These are phyloP conservation scores for Chondrilla cf. caribensis DNA, from an alignment of 37 sponge, comb jelly and placozoan species.

Conservation along the genomic window DNA sequence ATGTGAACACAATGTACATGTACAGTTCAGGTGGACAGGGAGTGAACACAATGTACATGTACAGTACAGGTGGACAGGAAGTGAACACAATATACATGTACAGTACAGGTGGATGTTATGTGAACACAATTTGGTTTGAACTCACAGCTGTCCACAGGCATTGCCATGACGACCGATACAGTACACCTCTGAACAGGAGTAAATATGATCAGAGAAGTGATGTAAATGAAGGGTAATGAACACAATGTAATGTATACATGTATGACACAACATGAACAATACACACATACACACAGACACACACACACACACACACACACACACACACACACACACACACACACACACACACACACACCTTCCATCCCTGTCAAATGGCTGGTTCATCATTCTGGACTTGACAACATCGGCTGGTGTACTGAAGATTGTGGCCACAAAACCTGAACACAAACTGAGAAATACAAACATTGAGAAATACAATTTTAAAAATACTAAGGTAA, in stretches of 20 bases:
- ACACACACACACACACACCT: background rate
- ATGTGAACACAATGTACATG: background rate
- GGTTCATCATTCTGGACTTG: slow-evolving; percentile 92
- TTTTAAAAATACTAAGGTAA: background rate
- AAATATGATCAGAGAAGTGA: no score
- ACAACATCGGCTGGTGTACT: slow-evolving; percentile 87
- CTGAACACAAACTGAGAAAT: slow-evolving; percentile 43
- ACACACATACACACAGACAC: no score
- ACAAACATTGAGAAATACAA: no score
- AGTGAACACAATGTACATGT: background rate
- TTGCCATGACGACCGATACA: background rate
- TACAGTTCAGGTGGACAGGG: no score
- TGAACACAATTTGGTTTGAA: background rate
- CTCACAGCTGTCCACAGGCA: background rate
- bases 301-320: no score
- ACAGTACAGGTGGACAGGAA: no score
- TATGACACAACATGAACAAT: no score
- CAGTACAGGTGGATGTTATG: no score
- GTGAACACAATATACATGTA: background rate
- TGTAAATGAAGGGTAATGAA: no score
- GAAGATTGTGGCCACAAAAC: slow-evolving; percentile 60
- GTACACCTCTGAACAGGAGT: background rate
- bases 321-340: background rate
- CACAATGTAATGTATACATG: no score
- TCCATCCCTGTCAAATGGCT: slow-evolving; percentile 47